Evolutionary conservation across 2,113 vertebrate species (phyloP).

Genomic region (Tetrao urogallus): DNA sequence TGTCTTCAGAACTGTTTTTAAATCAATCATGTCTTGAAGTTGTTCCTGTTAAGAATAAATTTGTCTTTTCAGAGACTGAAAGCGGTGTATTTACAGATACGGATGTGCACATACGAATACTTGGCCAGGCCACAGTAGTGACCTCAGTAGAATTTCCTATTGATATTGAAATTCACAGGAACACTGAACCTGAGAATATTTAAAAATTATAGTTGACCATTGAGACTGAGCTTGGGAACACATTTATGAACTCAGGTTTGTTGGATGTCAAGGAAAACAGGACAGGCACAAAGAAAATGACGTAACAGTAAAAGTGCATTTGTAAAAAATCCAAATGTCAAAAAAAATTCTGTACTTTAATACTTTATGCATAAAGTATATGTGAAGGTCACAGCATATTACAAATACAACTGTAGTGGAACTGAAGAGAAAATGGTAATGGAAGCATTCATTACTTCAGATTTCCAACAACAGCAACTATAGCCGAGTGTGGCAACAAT

Average conservation of each 20-base stretch:
- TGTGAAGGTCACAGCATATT: neutral
- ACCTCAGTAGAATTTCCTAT: neutral
- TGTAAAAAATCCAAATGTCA: neutral
- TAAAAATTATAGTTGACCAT: neutral
- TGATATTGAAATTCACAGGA: neutral
- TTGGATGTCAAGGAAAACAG: neutral
- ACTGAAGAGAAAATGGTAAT: neutral
- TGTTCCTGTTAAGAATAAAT: neutral
- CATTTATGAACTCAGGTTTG: neutral
- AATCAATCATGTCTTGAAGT: neutral
- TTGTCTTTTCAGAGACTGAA: neutral
- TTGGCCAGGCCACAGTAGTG: neutral
- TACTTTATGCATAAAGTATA: neutral
- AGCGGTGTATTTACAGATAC: neutral
- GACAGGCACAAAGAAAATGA: neutral
- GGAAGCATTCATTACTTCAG: conserved; percentile 6
- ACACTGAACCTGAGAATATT: neutral
- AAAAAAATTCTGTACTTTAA: neutral
- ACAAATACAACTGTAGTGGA: neutral
- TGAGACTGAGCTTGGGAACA: neutral
- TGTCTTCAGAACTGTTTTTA: neutral
- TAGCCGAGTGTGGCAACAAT: neutral
- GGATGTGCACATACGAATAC: neutral
- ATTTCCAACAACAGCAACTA: conserved; percentile 14
- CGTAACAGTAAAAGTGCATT: no score